Evolutionary conservation across 2,797 vertebrate genomes (phyloP).

Genomic region (Prunella strophiata): DNA sequence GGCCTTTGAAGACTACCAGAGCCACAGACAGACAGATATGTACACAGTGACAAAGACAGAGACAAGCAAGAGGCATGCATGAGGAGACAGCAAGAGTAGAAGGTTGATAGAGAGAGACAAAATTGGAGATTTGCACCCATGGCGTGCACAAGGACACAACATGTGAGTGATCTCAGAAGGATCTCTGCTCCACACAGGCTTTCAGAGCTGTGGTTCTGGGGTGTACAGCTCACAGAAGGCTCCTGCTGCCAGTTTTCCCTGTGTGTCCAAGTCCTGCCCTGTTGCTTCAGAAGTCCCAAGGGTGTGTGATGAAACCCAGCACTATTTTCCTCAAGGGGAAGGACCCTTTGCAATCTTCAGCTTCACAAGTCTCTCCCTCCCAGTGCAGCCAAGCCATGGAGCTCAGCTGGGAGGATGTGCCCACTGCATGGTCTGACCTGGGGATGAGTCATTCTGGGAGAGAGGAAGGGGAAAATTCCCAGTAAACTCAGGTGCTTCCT

Average conservation of each 20-base stretch:
- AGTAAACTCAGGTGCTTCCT: not conserved
- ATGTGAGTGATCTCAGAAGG: not conserved
- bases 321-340: not conserved
- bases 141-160: not conserved
- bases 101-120: not conserved
- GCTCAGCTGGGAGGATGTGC: too few relatives aligned
- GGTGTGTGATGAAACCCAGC: not conserved
- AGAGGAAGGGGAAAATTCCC: not conserved
- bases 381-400: not conserved
- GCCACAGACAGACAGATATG: slow-evolving; percentile 31
- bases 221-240: not conserved
- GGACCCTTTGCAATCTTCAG: not conserved
- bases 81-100: not conserved
- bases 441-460: too few relatives aligned
- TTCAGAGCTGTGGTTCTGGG: not conserved
- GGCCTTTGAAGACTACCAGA: slow-evolving; percentile 30
- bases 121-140: not conserved
- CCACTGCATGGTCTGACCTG: too few relatives aligned
- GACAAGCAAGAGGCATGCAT: slow-evolving; percentile 7
- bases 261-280: not conserved
- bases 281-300: not conserved
- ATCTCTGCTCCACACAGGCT: not conserved
- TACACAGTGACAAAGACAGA: not conserved
- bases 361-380: not conserved
- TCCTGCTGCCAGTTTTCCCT: not conserved